phyloP scores from a whole-genome alignment of 2,888 invertebrate species.

The Tinea trinotella region DNA sequence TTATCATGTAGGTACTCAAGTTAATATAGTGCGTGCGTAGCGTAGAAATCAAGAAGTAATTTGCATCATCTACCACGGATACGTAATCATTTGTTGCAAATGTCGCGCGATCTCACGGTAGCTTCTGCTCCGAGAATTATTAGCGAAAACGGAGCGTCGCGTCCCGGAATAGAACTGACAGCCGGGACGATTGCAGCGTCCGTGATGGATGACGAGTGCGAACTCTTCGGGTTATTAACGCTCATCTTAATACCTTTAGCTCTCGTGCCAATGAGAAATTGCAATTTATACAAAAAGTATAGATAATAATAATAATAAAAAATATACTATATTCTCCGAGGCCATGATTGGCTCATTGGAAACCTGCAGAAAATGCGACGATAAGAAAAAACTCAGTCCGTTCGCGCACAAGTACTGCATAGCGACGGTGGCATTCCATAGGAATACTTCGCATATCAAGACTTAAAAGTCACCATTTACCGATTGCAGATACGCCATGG shows the following conservation, averaged over 20 bases:
- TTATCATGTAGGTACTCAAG: neutral
- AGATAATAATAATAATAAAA: neutral
- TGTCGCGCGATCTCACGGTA: constrained; percentile 27
- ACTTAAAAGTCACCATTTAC: constrained; percentile 68
- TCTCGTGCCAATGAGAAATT: neutral
- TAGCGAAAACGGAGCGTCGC: constrained; percentile 60
- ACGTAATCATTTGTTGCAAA: constrained; percentile 47
- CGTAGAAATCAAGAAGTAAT: constrained; percentile 32
- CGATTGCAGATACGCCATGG: constrained; percentile 69
- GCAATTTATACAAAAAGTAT: neutral
- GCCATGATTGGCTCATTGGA: constrained; percentile 34
- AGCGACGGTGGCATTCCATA: constrained; percentile 64
- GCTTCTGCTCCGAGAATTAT: constrained; percentile 52
- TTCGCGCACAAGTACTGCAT: constrained; percentile 64
- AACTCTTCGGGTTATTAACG: constrained; percentile 22
- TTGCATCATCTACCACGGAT: constrained; percentile 35
- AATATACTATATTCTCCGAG: neutral
- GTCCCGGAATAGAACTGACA: constrained; percentile 66
- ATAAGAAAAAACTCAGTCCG: constrained; percentile 70
- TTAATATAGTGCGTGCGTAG: constrained; percentile 1
- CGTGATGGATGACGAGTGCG: constrained; percentile 61
- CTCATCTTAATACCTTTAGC: neutral
- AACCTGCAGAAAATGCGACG: constrained; percentile 69
- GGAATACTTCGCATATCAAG: constrained; percentile 65
- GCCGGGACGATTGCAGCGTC: constrained; percentile 61